A percentile compares a stretch with the other conserved stretches of the same genome.
These are phyloP conservation scores for Danio jaintianensis DNA, from an alignment of 2,797 vertebrate genomes.

Conservation along the genomic window DNA sequence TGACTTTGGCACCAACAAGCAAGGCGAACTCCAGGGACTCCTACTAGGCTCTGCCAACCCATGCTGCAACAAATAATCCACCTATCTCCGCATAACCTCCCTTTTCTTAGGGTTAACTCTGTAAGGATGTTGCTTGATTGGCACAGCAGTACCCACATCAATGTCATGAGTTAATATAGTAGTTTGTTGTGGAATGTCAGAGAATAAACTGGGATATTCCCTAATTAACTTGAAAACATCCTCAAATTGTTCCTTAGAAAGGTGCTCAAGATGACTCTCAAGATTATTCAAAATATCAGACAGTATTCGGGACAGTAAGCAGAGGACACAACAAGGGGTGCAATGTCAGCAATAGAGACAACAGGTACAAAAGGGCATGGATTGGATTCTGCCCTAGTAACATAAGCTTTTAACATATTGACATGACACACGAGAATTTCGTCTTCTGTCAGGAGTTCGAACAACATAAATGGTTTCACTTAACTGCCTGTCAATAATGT, in stretches of 20 bases:
- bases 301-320: not conserved
- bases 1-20: no score
- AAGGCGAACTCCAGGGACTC: no score
- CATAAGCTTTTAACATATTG: slow-evolving; percentile 13
- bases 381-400: not conserved
- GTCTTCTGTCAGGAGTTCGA: not conserved
- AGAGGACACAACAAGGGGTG: not conserved
- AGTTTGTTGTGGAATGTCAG: no score
- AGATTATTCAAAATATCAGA: not conserved
- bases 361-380: not conserved
- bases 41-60: not conserved
- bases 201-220: no score
- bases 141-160: not conserved
- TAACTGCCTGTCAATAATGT: not conserved
- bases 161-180: slow-evolving; percentile 7
- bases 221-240: no score
- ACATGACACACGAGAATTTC: slow-evolving; percentile 23
- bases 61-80: no score
- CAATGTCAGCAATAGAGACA: not conserved
- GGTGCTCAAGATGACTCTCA: no score
- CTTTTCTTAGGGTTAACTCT: not conserved
- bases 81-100: not conserved
- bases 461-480: slow-evolving; percentile 15
- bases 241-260: no score
- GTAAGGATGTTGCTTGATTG: slow-evolving; percentile 11